These are phyloP conservation scores for Stichodactyla mertensii DNA, from an alignment of 64 coral and sea anemone species.

Conservation along the genomic window DNA sequence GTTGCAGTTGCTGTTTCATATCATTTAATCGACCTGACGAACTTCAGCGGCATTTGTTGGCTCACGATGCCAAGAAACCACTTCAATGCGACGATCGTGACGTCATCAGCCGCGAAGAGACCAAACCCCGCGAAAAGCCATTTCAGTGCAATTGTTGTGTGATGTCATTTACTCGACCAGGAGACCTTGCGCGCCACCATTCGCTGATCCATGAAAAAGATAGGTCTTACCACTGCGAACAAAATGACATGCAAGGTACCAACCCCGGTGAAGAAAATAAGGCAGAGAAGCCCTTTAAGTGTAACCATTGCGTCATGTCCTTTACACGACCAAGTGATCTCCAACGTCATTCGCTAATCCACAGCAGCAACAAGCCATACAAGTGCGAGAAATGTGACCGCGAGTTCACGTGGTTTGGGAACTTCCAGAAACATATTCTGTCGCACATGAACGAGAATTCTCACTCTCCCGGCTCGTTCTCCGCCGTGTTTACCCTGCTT, in stretches of 20 bases:
- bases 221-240: conserved; percentile 84
- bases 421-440: conserved; percentile 89
- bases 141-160: conserved; percentile 78
- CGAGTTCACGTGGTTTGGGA: conserved; percentile 95
- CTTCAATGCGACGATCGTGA: background rate
- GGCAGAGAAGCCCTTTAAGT: conserved; percentile 76
- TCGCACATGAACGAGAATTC: conserved; percentile 63
- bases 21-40: conserved; percentile 87
- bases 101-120: background rate
- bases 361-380: conserved; percentile 91
- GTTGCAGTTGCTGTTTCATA: conserved; percentile 76
- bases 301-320: conserved; percentile 78
- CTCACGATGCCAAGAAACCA: background rate
- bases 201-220: conserved; percentile 68
- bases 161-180: conserved; percentile 83
- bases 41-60: conserved; percentile 67
- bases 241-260: conserved; percentile 30
- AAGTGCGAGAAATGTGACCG: conserved; percentile 92
- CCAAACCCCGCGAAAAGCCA: conserved; percentile 44
- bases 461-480: conserved; percentile 34
- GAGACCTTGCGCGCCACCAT: conserved; percentile 72
- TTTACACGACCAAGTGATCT: conserved; percentile 91
- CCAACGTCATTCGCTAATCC: conserved; percentile 81
- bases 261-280: background rate
- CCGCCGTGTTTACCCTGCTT: conserved; percentile 69